A percentile compares a stretch with the other conserved stretches of the same genome.
Conservation (phyloP, 92 coral and sea anemone species). For the Isaurus tuberculatus region DNA sequence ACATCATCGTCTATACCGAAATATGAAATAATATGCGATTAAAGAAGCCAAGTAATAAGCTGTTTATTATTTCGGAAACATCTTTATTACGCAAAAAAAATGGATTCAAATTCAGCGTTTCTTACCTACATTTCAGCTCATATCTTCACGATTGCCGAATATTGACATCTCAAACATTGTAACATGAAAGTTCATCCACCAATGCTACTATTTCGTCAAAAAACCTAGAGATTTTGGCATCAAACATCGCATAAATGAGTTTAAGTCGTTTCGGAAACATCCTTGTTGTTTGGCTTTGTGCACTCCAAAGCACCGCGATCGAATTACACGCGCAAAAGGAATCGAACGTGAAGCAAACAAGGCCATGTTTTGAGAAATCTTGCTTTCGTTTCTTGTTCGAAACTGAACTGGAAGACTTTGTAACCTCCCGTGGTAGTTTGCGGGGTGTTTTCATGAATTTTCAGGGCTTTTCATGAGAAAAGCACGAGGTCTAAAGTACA, state of each 20-base stretch:
- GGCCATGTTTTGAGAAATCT: conserved; percentile 22
- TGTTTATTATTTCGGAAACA: conserved; percentile 7
- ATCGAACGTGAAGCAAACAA: conserved; percentile 10
- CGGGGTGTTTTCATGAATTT: not conserved
- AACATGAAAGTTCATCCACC: conserved; percentile 2
- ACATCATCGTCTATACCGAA: not conserved
- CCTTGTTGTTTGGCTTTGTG: conserved; percentile 8
- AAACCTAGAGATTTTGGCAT: not conserved
- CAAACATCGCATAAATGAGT: conserved; percentile 17
- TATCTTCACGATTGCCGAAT: conserved; percentile 4
- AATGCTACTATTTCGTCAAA: conserved; percentile 11
- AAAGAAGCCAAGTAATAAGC: conserved; percentile 1
- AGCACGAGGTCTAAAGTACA: conserved; percentile 23
- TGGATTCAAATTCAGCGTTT: conserved; percentile 8
- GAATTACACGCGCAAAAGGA: conserved; percentile 23
- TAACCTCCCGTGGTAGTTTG: conserved; percentile 27
- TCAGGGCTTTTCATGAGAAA: not conserved
- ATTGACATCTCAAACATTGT: conserved; percentile 4
- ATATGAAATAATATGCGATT: not conserved
- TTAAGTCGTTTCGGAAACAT: conserved; percentile 3
- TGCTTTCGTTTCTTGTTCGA: conserved; percentile 8
- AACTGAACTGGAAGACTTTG: conserved; percentile 1
- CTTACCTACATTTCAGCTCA: conserved; percentile 17
- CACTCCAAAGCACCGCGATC: conserved; percentile 13
- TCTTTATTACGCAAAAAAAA: not conserved